phyloP scores from a whole-genome alignment of 1,140 invertebrate genomes.

The Drosophila murphyi region DNA sequence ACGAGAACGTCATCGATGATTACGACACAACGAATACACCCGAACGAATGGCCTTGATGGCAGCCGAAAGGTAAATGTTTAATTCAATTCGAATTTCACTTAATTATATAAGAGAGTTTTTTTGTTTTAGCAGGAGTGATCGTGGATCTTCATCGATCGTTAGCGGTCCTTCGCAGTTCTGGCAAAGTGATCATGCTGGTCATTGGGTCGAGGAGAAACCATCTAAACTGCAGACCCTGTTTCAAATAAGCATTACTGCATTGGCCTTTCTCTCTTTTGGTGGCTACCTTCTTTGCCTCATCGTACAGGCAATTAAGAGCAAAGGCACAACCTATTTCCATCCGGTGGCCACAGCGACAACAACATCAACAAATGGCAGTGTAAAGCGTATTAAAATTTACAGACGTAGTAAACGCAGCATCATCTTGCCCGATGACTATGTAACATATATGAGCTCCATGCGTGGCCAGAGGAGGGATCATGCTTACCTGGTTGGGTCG shows the following conservation, averaged over 20 bases:
- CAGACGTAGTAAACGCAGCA: slow-evolving; percentile 56
- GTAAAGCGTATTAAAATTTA: slow-evolving; percentile 80
- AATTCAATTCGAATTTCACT: background rate
- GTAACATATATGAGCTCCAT: slow-evolving; percentile 45
- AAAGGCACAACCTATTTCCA: slow-evolving; percentile 84
- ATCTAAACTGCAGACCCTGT: slow-evolving; percentile 88
- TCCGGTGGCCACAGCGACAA: slow-evolving; percentile 80
- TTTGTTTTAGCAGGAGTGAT: slow-evolving; percentile 31
- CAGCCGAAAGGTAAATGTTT: slow-evolving; percentile 48
- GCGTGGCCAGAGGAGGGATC: slow-evolving; percentile 4
- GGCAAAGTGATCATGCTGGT: slow-evolving; percentile 30
- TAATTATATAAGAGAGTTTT: background rate
- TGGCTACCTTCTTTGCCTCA: slow-evolving; percentile 90
- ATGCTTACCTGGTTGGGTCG: slow-evolving; percentile 80
- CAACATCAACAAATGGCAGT: slow-evolving; percentile 53
- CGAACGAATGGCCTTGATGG: slow-evolving; percentile 66
- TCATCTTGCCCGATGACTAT: slow-evolving; percentile 51
- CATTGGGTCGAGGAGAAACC: slow-evolving; percentile 84
- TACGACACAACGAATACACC: slow-evolving; percentile 21
- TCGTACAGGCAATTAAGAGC: slow-evolving; percentile 89
- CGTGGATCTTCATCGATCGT: background rate
- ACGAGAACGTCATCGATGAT: background rate
- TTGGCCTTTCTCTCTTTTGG: slow-evolving; percentile 91
- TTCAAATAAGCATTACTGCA: slow-evolving; percentile 90
- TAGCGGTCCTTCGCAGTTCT: slow-evolving; percentile 30